Conservation (phyloP, 2,888 invertebrate species). For the Eupithecia inturbata region DNA sequence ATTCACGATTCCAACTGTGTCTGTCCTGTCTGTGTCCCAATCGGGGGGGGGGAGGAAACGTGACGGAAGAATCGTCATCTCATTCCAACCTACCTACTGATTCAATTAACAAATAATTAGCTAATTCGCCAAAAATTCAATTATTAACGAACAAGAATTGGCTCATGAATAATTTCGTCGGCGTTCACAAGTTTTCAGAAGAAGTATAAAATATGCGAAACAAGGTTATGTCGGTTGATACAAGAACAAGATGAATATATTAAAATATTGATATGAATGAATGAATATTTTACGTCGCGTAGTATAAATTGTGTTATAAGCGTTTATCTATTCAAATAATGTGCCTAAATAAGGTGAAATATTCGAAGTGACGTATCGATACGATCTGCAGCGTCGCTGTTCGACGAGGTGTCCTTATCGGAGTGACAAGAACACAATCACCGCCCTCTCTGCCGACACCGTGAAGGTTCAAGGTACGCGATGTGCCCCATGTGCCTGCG, state of each 20-base stretch:
- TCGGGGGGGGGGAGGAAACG: no score
- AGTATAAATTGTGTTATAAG: not conserved
- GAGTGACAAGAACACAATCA: not conserved
- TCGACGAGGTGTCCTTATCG: not conserved
- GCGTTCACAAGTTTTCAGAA: constrained; percentile 19
- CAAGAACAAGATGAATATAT: not conserved
- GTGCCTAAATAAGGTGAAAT: not conserved
- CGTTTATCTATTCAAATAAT: not conserved
- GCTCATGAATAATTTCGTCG: constrained; percentile 38
- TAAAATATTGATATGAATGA: not conserved
- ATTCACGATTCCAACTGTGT: no score
- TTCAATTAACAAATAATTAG: constrained; percentile 27
- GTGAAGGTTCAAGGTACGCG: not conserved
- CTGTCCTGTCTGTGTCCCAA: no score
- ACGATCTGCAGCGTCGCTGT: not conserved
- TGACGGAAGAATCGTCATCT: no score
- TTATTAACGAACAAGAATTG: constrained; percentile 38
- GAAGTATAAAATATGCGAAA: constrained; percentile 15
- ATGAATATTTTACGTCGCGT: not conserved
- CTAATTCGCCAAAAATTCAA: constrained; percentile 29
- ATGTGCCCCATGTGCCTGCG: not conserved
- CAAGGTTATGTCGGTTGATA: constrained; percentile 1
- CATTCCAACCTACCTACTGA: not conserved
- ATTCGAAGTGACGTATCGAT: not conserved
- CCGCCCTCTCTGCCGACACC: not conserved